Base-by-base conservation (phyloP, 2,888 invertebrate genomes). In the Halocaridina rubra region DNA sequence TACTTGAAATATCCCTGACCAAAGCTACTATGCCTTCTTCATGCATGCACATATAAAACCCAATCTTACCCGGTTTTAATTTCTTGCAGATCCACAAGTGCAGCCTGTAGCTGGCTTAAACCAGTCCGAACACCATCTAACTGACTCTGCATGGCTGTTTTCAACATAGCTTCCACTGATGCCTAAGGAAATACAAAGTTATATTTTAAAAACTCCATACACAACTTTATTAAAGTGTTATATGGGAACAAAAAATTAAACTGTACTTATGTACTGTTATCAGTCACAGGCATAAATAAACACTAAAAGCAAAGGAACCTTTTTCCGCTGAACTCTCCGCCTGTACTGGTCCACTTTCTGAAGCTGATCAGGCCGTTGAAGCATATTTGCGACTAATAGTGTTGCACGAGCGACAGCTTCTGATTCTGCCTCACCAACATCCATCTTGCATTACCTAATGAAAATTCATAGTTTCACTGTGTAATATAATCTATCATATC, bases 71-170 rank as follows among this genome's bases (percentile, higher is more conserved):
- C 94, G 92, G 92, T 91, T 89, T 93, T 93, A 57, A 94, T 93
- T 16, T 93, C 92, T 84, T 92, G 91, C 1, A 98, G 95, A 91
- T 97, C 97, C 89, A 95, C 94, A 77, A 97, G 92, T 72, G 98
- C 97, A 84, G 94, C 94, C 90, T 96, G 95, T 64, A 99, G 92
- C 90, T 98, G 96, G 89, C 95, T 95, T 22, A 99, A 93, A 0
- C 99, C 99, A 13, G 96, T 96, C 89, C 96, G 94, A 0, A 99
- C 98, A 0, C 98, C 98, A 91, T 99, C 99, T 80, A 99, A 92
- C 91, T 99, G 98, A 88, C 98, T 97, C 91, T 99, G 98, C 93
- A 99, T 97, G 0, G 98, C 98, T n/a, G 98, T 98, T 92, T 99
- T 98, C 27, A 99, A 91, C 93, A 97, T 95, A 0, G 97, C 97